These are phyloP conservation scores for Chrysopilus asiliformis DNA, from an alignment of 2,888 invertebrate species.

Conservation along the genomic window DNA sequence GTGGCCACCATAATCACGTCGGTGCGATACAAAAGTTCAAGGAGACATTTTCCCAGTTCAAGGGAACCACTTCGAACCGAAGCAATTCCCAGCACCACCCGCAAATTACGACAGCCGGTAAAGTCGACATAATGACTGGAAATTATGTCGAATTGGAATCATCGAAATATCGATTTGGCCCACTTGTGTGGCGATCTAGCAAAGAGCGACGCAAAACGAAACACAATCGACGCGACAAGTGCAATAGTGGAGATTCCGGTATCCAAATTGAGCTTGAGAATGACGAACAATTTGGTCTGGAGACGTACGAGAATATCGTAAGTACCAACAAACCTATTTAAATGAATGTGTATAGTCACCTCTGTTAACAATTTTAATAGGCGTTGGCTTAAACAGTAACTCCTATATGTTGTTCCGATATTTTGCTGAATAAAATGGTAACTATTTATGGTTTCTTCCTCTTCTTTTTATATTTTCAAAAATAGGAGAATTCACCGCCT, in stretches of 20 bases:
- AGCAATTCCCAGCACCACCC: slow-evolving; percentile 7
- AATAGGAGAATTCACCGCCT: slow-evolving; percentile 19
- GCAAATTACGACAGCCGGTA: slow-evolving; percentile 1
- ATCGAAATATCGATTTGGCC: slow-evolving; percentile 47
- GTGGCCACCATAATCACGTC: slow-evolving; percentile 27
- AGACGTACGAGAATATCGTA: slow-evolving; percentile 12
- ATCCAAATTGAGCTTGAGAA: slow-evolving; percentile 51
- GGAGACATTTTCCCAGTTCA: slow-evolving; percentile 47
- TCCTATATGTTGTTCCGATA: no score
- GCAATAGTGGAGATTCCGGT: slow-evolving; percentile 61
- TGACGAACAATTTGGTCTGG: slow-evolving; percentile 24
- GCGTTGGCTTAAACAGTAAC: no score
- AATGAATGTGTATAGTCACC: neutral
- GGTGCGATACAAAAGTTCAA: slow-evolving; percentile 57
- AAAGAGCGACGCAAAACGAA: slow-evolving; percentile 57
- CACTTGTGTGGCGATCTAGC: slow-evolving; percentile 55
- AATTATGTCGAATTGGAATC: slow-evolving; percentile 12
- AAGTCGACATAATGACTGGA: neutral
- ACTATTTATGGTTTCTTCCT: no score
- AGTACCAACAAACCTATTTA: slow-evolving; percentile 4
- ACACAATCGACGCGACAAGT: slow-evolving; percentile 53
- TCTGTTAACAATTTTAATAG: neutral
- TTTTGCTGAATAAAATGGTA: no score
- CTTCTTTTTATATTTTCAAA: no score
- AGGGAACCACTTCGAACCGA: slow-evolving; percentile 12